phyloP scores from a whole-genome alignment of 2,888 invertebrate species.

The Ethmia dodecea region DNA sequence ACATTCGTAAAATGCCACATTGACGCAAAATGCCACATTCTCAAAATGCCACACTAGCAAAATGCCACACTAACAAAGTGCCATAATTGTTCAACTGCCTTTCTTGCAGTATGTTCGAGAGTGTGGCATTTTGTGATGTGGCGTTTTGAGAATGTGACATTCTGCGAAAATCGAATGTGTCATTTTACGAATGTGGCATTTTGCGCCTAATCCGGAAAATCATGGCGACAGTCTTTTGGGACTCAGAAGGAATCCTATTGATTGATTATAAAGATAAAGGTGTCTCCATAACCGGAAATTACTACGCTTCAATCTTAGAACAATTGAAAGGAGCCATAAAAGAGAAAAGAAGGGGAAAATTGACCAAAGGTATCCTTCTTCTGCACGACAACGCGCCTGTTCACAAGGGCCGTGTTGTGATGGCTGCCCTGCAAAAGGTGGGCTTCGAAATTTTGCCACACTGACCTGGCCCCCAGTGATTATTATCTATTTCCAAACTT shows the following conservation, averaged over 20 bases:
- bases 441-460: slow-evolving; percentile 12
- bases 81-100: no score
- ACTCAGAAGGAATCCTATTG: not conserved
- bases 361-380: slow-evolving; percentile 8
- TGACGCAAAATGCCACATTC: no score
- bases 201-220: not conserved
- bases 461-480: slow-evolving; percentile 11
- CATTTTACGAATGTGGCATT: no score
- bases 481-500: slow-evolving; percentile 10
- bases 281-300: slow-evolving; percentile 4
- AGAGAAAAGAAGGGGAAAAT: slow-evolving; percentile 13
- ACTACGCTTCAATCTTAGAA: slow-evolving; percentile 17
- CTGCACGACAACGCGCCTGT: slow-evolving; percentile 15
- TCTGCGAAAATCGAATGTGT: no score
- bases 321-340: slow-evolving; percentile 13
- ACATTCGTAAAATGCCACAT: no score
- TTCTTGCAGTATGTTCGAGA: no score
- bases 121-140: no score
- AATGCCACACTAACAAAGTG: no score
- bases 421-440: slow-evolving; percentile 12
- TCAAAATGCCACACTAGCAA: no score
- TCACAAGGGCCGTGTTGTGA: slow-evolving; percentile 16
- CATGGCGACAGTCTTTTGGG: slow-evolving; percentile 1
- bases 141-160: no score
- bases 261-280: slow-evolving; percentile 1